Evolutionary conservation across 1,140 invertebrate genomes (phyloP), one percentile per base, ranked within the genome.

Genomic region (Homalodisca vitripennis): DNA sequence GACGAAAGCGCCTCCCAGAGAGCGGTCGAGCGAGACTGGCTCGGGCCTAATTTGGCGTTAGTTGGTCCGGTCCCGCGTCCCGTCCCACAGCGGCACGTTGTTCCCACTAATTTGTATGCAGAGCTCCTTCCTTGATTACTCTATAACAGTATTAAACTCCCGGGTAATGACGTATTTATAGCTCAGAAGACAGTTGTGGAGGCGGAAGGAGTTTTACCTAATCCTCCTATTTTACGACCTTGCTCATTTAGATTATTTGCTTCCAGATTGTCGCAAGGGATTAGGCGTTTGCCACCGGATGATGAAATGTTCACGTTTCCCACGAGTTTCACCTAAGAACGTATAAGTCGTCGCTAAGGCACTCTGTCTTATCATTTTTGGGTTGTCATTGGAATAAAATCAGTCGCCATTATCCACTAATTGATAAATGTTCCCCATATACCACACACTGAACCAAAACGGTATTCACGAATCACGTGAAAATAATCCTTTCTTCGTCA

Each of bases 91-190:
- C 22, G n/a, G n/a, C n/a, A n/a, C n/a, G n/a, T n/a, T 60, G 12
- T 26, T 27, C 24, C 24, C 55, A 27, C 55, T 60, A 13, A 60
- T 60, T 60, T 60, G 24, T 60, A 60, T 60, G 55, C 55, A 27
- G 14, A 60, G 55, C 55, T 51, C n/a, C 55, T 60, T 20, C 10
- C 55, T 60, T 60, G 55, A 60, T 60, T 60, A 30, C 55, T 60
- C 55, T 27, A 29, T 60, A 60, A 60, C 55, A 60, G 24, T 60
- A 60, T 22, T 60, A 60, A 30, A 60, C 55, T 60, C 55, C 55
- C 55, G 55, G 55, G 55, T 60, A 60, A 60, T 60, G 55, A 60
- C 55, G 55, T 60, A 60, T 60, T 60, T 60, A 60, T 60, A 22
- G 55, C 55, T 24, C 22, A 13, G 55, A 30, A 26, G 55, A 60